Conservation (phyloP, 2,888 invertebrate species). For the Synergus japonicus region DNA sequence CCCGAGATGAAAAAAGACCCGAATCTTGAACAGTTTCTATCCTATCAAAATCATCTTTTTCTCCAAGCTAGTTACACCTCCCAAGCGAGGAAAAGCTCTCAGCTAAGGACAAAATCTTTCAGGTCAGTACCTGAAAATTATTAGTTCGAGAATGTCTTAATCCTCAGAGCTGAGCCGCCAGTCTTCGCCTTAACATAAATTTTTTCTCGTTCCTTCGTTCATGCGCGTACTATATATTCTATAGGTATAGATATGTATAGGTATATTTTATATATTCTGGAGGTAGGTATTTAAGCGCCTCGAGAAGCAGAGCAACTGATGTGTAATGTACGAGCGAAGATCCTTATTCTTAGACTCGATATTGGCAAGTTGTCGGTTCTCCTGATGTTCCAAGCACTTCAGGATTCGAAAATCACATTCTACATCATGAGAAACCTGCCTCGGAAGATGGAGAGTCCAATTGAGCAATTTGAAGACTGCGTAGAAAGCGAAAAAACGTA, state of each 20-base stretch:
- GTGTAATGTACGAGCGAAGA: constrained; percentile 18
- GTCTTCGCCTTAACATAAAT: constrained; percentile 66
- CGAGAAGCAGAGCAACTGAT: constrained; percentile 25
- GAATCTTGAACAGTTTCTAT: constrained; percentile 21
- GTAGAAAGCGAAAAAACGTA: not conserved
- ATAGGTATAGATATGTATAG: constrained; percentile 42
- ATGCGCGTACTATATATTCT: constrained; percentile 25
- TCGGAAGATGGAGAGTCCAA: not conserved
- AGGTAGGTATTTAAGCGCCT: constrained; percentile 32
- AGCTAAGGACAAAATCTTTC: constrained; percentile 69
- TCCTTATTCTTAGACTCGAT: not conserved
- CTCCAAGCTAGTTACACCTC: constrained; percentile 22
- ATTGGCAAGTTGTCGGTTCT: constrained; percentile 9
- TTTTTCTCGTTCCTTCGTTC: constrained; percentile 56
- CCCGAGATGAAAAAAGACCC: constrained; percentile 35
- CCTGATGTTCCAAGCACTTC: not conserved
- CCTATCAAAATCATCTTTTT: constrained; percentile 40
- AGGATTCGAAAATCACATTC: constrained; percentile 21
- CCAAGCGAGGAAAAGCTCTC: constrained; percentile 44
- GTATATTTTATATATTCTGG: constrained; percentile 17
- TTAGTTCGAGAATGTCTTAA: constrained; percentile 75
- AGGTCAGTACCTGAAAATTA: constrained; percentile 70
- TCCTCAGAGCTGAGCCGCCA: constrained; percentile 63
- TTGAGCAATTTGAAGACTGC: not conserved
- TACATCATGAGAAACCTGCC: constrained; percentile 12